phyloP scores from a whole-genome alignment of 2,113 vertebrate species.

The Brachirus orientalis region DNA sequence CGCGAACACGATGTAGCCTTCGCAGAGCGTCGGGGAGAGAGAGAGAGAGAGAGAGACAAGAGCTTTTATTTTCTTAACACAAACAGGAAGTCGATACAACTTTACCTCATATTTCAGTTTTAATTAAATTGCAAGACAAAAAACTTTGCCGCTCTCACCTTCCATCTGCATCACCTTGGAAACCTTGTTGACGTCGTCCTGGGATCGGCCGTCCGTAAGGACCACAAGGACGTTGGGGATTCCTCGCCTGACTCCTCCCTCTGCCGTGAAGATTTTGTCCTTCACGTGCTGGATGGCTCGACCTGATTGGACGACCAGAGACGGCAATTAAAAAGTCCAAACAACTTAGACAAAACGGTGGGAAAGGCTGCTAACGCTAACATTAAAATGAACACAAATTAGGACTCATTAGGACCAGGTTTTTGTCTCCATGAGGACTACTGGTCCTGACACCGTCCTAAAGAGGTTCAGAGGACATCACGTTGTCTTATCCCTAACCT shows the following conservation, averaged over 20 bases:
- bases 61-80: neutral
- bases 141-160: conserved; percentile 77
- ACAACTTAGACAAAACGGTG: no score
- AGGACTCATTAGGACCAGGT: no score
- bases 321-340: neutral
- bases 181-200: conserved; percentile 94
- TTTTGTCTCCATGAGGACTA: no score
- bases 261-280: conserved; percentile 87
- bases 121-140: neutral
- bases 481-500: no score
- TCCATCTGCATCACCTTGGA: conserved; percentile 93
- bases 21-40: neutral
- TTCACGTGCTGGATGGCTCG: conserved; percentile 93
- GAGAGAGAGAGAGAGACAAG: no score
- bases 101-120: neutral
- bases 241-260: conserved; percentile 88
- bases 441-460: no score
- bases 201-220: conserved; percentile 94
- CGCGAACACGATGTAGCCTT: conserved; percentile 95
- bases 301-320: conserved; percentile 75
- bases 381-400: no score
- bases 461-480: no score
- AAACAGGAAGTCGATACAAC: neutral
- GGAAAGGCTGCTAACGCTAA: no score
- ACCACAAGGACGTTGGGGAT: conserved; percentile 95